These are phyloP conservation scores for Oryctes rhinoceros DNA, from an alignment of 1,140 invertebrate species.

Conservation along the genomic window DNA sequence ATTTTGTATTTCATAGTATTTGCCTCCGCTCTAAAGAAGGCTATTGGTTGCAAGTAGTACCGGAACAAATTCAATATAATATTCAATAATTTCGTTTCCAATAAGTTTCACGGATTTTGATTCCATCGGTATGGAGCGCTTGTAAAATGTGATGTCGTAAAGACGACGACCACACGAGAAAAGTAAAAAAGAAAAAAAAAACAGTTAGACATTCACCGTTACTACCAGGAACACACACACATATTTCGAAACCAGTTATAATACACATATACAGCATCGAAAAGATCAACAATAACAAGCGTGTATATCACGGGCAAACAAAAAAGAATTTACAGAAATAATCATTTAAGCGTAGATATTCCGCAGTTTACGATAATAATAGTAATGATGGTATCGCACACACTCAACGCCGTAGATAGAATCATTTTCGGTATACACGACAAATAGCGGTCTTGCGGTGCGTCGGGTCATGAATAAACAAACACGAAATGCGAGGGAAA, in stretches of 20 bases:
- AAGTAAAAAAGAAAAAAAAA: conserved; percentile 1
- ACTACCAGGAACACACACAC: conserved; percentile 16
- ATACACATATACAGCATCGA: neutral
- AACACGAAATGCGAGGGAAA: conserved; percentile 1
- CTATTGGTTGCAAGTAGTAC: too few species aligned
- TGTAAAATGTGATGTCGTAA: neutral
- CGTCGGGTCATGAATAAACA: conserved; percentile 26
- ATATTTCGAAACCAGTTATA: conserved; percentile 28
- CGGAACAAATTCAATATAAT: too few species aligned
- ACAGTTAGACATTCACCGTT: conserved; percentile 9
- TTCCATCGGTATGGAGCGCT: neutral
- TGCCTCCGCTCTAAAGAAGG: too few species aligned
- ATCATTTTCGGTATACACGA: neutral
- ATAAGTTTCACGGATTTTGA: neutral
- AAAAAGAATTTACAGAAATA: conserved; percentile 23
- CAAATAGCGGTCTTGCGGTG: neutral
- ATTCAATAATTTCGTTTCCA: neutral
- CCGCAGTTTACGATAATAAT: conserved; percentile 9
- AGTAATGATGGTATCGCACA: neutral
- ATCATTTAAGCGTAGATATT: conserved; percentile 8
- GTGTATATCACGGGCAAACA: neutral
- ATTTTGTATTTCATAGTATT: too few species aligned
- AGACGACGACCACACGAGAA: neutral
- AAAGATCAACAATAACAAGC: conserved; percentile 14
- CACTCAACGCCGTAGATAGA: neutral